These are phyloP conservation scores for Callionymus lyra DNA, from an alignment of 2,113 vertebrate species.

Conservation along the genomic window DNA sequence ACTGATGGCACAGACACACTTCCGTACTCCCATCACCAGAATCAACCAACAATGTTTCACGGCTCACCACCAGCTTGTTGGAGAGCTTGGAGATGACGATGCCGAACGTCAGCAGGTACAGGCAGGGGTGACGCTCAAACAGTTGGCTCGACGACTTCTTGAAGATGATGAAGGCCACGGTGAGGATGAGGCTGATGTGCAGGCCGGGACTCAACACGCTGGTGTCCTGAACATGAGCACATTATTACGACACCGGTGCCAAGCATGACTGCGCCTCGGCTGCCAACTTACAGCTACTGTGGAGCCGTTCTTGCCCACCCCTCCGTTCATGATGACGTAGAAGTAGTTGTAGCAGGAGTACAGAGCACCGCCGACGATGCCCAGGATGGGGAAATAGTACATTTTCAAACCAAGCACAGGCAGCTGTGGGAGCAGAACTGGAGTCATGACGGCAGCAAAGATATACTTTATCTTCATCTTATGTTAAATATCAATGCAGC, in stretches of 20 bases:
- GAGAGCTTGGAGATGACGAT: conserved; percentile 88
- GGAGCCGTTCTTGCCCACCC: conserved; percentile 93
- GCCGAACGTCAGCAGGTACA: conserved; percentile 89
- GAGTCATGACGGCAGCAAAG: no score
- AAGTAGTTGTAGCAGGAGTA: conserved; percentile 91
- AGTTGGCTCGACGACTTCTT: conserved; percentile 87
- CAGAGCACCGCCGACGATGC: conserved; percentile 78
- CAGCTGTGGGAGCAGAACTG: conserved; percentile 52
- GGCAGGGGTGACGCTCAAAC: conserved; percentile 87
- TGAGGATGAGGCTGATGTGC: conserved; percentile 83
- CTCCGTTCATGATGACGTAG: conserved; percentile 85
- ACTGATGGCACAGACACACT: no score
- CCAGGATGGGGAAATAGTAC: conserved; percentile 76
- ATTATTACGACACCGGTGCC: not conserved
- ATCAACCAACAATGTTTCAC: not conserved
- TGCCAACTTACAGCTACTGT: conserved; percentile 83
- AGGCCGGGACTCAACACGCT: conserved; percentile 89
- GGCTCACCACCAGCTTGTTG: conserved; percentile 89
- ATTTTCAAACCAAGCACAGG: conserved; percentile 76
- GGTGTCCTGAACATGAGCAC: conserved; percentile 73
- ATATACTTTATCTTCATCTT: no score
- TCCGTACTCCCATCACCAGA: not conserved
- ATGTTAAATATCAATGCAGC: no score
- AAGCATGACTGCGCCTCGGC: not conserved
- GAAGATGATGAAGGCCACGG: conserved; percentile 86